These are phyloP conservation scores for Zenarchopterus dispar DNA, from an alignment of 2,797 vertebrate species.

Conservation along the genomic window DNA sequence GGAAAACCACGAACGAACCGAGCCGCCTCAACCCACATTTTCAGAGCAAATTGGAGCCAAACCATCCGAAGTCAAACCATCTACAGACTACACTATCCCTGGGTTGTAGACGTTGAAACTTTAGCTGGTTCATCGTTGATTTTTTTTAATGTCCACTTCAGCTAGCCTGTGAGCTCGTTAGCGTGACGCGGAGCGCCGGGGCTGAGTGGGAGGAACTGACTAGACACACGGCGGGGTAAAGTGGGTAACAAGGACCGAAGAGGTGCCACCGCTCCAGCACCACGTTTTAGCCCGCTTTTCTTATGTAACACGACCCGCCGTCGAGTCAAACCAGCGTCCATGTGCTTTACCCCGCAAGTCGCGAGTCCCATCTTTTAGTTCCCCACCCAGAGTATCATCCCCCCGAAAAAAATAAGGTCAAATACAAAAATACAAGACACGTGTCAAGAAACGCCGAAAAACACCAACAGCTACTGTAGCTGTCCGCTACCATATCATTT, in stretches of 20 bases:
- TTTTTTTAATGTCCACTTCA: constrained; percentile 26
- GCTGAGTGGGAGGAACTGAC: constrained; percentile 46
- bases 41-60: not conserved
- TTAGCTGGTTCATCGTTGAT: constrained; percentile 50
- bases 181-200: constrained; percentile 59
- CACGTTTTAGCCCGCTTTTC: not conserved
- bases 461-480: not conserved
- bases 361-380: constrained; percentile 1
- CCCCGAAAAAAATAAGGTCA: constrained; percentile 69
- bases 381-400: constrained; percentile 31
- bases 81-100: no score
- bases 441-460: constrained; percentile 58
- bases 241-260: constrained; percentile 35
- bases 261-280: constrained; percentile 1
- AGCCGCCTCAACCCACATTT: not conserved
- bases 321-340: not conserved
- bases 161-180: constrained; percentile 58
- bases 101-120: constrained; percentile 32
- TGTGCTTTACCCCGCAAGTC: not conserved
- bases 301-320: not conserved
- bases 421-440: constrained; percentile 53
- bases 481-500: not conserved
- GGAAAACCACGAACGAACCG: constrained; percentile 33
- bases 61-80: not conserved
- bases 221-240: constrained; percentile 15